Conservation (phyloP, 2,888 invertebrate species). For the Apantesis nais region DNA sequence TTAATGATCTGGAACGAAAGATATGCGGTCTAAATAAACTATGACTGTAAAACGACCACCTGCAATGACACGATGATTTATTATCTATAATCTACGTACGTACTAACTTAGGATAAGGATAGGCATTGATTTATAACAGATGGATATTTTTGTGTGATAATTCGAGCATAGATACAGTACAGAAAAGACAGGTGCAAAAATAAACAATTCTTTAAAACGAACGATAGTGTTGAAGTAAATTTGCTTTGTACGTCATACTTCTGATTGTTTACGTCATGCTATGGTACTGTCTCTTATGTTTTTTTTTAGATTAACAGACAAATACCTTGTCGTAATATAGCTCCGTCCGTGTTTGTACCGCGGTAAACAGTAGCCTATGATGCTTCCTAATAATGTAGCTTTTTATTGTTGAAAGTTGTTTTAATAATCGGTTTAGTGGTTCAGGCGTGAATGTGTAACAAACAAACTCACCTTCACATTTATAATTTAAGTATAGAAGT, state of each 20-base stretch:
- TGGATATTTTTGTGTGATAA: neutral
- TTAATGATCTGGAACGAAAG: conserved; percentile 41
- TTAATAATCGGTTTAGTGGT: no score
- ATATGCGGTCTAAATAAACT: conserved; percentile 42
- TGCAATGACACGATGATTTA: conserved; percentile 26
- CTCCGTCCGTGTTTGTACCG: no score
- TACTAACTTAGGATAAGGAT: neutral
- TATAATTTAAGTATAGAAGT: no score
- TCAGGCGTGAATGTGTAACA: no score
- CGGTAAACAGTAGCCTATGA: no score
- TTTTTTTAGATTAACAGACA: no score
- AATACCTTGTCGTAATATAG: no score
- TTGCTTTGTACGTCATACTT: neutral
- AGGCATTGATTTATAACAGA: neutral
- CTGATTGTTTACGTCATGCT: neutral
- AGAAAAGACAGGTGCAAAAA: neutral
- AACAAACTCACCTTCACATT: no score
- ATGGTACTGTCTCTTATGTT: no score
- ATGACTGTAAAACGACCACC: conserved; percentile 27
- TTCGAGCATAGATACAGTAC: neutral
- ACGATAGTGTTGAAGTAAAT: neutral
- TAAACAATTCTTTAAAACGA: neutral
- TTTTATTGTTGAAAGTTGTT: no score
- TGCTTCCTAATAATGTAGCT: no score
- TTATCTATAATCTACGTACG: neutral